Evolutionary conservation across 2,888 invertebrate species (phyloP).

Genomic region (Pachydiplax longipennis): DNA sequence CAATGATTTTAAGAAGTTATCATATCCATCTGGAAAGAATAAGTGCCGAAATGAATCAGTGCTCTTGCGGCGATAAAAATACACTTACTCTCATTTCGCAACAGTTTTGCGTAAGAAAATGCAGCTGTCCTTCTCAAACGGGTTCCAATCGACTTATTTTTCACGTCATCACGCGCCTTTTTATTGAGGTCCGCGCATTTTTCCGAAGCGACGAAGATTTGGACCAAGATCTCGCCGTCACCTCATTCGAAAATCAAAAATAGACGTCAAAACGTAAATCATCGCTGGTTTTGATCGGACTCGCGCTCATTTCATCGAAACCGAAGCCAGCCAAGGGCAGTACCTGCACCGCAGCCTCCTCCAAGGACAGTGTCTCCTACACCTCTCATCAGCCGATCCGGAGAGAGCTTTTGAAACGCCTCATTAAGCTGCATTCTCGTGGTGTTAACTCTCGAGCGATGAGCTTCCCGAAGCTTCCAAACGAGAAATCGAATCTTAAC

Average conservation of each 20-base stretch:
- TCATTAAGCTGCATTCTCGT: not conserved
- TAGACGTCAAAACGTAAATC: not conserved
- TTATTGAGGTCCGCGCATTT: not conserved
- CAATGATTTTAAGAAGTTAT: no score
- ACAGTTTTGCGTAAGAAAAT: not conserved
- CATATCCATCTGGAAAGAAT: no score
- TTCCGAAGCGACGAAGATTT: not conserved
- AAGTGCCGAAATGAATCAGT: no score
- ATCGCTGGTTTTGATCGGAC: not conserved
- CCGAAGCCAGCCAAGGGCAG: not conserved
- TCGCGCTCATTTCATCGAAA: not conserved
- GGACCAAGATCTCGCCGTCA: not conserved
- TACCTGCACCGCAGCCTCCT: not conserved
- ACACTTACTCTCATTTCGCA: not conserved
- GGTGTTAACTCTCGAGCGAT: not conserved
- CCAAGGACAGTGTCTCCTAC: slow-evolving; percentile 5
- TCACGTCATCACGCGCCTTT: not conserved
- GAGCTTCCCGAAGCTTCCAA: not conserved
- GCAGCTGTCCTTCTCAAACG: not conserved
- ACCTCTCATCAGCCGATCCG: not conserved
- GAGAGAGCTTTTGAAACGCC: not conserved
- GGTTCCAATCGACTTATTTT: not conserved
- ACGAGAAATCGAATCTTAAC: not conserved
- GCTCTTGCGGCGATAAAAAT: no score
- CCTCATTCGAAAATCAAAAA: not conserved